Evolutionary conservation across 1,140 invertebrate species (phyloP), one percentile per base, ranked within the genome.

Genomic region (Nephotettix cincticeps): DNA sequence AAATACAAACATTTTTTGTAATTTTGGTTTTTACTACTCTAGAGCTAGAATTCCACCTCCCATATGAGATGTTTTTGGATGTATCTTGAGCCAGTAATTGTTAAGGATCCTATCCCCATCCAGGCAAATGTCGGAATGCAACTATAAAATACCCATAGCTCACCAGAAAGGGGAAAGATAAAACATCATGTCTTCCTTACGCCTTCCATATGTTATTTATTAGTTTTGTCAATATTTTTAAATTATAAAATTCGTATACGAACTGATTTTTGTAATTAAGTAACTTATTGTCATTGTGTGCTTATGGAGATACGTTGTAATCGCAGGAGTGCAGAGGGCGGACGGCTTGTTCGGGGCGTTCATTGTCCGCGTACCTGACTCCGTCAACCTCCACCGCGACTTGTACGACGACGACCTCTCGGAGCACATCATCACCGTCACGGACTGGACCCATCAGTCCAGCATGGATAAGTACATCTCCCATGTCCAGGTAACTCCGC

Each of bases 301-400:
- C 82, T 70, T 70, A 0, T n/a, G 58, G 14, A 47, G n/a, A n/a
- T n/a, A n/a, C n/a, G n/a, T n/a, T n/a, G n/a, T n/a, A n/a, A n/a
- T n/a, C n/a, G n/a, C 83, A 80, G 93, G 93, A 14, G 87, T 92
- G 79, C 93, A 95, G 81, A 79, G 92, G 25, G 88, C 89, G 3
- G 94, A 96, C 76, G 94, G 94, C 0, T 85, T 90, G 0, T 92
- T 91, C 70, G 93, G 94, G 0, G 81, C 90, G 0, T 80, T 95
- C 21, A 87, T 95, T 21, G 86, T 94, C 13, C 81, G 90, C 23
- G 82, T 86, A 65, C 84, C 88, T 0, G 82, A 82, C 47, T 80
- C 82, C 17, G 77, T 83, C 11, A 86, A 93, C 72, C 81, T 83
- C 9, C 86, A 91, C 77, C 75, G 77, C 0, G 74, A 80, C 23